Conservation (phyloP, 2,888 invertebrate species). For the Synanthedon myopaeformis region DNA sequence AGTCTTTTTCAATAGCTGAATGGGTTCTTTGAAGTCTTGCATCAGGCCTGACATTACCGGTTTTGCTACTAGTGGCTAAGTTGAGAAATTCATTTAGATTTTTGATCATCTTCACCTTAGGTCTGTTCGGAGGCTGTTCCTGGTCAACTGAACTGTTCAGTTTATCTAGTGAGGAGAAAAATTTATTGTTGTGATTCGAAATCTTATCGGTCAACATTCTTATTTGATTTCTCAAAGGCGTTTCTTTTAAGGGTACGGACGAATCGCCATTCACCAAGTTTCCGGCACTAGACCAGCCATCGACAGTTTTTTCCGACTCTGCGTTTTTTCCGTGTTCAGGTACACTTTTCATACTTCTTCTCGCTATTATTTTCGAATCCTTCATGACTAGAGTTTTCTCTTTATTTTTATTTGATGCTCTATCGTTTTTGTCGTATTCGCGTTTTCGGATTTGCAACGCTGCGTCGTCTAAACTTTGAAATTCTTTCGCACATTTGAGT, state of each 20-base stretch:
- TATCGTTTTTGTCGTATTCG: conserved; percentile 26
- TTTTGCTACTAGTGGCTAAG: conserved; percentile 77
- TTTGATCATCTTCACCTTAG: conserved; percentile 73
- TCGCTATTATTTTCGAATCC: conserved; percentile 26
- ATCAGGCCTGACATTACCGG: conserved; percentile 25
- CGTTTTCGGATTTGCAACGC: conserved; percentile 40
- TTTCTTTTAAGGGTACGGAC: conserved; percentile 31
- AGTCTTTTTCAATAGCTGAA: conserved; percentile 40
- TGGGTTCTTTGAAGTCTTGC: conserved; percentile 40
- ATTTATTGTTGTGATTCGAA: conserved; percentile 58
- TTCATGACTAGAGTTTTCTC: conserved; percentile 18
- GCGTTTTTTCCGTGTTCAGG: conserved; percentile 40
- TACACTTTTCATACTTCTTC: conserved; percentile 47
- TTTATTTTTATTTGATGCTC: conserved; percentile 17
- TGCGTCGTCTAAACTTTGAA: conserved; percentile 77
- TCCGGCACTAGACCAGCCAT: conserved; percentile 40
- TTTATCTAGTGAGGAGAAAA: conserved; percentile 72
- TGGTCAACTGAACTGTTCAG: conserved; percentile 48
- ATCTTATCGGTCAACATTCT: conserved; percentile 51
- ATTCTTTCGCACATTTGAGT: conserved; percentile 70
- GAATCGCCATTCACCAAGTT: conserved; percentile 47
- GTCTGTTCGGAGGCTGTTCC: conserved; percentile 37
- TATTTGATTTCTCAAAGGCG: conserved; percentile 54
- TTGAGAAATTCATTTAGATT: conserved; percentile 88
- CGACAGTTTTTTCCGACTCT: conserved; percentile 19